Percentiles rank a stretch among this genome's conserved stretches.
These are phyloP conservation scores for Drosophila murphyi DNA, from an alignment of 1,140 invertebrate genomes.

Conservation along the genomic window DNA sequence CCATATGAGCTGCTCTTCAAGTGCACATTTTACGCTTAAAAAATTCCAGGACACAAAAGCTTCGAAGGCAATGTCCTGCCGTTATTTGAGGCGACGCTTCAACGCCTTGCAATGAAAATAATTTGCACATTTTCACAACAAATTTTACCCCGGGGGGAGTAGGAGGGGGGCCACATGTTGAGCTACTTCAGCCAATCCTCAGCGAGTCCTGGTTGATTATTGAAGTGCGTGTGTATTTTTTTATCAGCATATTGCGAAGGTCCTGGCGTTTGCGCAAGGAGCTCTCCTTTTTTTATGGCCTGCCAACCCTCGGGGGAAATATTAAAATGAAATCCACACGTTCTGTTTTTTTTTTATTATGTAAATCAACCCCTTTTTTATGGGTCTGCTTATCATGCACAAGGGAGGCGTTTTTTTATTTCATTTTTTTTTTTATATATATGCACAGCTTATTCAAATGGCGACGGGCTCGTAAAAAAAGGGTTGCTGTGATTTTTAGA, in stretches of 20 bases:
- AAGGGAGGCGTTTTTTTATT: slow-evolving; percentile 23
- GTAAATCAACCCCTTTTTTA: slow-evolving; percentile 80
- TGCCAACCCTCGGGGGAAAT: slow-evolving; percentile 60
- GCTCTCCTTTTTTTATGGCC: slow-evolving; percentile 1
- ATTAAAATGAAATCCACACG: slow-evolving; percentile 73
- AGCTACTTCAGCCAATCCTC: slow-evolving; percentile 63
- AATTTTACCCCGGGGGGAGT: neutral
- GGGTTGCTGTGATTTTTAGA: slow-evolving; percentile 69
- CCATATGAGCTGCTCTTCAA: slow-evolving; percentile 51
- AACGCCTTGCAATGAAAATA: slow-evolving; percentile 70
- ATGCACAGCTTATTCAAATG: slow-evolving; percentile 75
- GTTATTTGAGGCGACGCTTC: slow-evolving; percentile 61
- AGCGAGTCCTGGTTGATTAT: neutral
- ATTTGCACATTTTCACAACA: slow-evolving; percentile 48
- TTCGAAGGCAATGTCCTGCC: slow-evolving; percentile 38
- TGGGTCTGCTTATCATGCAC: slow-evolving; percentile 31
- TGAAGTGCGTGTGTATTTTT: neutral
- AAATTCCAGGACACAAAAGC: slow-evolving; percentile 27
- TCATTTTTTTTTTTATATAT: slow-evolving; percentile 11
- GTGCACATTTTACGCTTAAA: neutral
- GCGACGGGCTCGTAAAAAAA: slow-evolving; percentile 56
- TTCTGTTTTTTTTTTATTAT: slow-evolving; percentile 58
- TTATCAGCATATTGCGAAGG: slow-evolving; percentile 52
- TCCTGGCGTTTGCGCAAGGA: slow-evolving; percentile 60
- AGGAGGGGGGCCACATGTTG: slow-evolving; percentile 12